These are phyloP conservation scores for Siderastrea radians DNA, from an alignment of 92 coral and sea anemone genomes.

Conservation along the genomic window DNA sequence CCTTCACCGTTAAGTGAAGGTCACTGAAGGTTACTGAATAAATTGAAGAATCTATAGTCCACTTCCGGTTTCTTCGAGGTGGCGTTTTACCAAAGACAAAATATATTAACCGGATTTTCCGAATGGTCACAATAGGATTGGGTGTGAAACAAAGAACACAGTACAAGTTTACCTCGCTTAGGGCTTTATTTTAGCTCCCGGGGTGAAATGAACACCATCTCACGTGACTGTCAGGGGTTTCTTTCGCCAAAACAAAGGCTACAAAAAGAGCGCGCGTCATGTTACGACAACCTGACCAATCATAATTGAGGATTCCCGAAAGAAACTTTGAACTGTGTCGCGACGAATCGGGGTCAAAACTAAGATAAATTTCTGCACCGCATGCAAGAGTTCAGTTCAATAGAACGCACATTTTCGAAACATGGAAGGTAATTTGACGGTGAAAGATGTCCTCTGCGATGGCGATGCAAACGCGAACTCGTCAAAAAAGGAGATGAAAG, in stretches of 20 bases:
- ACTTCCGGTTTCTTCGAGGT: not conserved
- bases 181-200: not conserved
- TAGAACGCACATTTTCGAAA: not conserved
- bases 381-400: not conserved
- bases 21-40: conserved; percentile 35
- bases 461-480: conserved; percentile 37
- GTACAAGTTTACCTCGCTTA: not conserved
- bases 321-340: not conserved
- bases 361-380: not conserved
- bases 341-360: not conserved
- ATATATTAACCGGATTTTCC: not conserved
- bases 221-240: not conserved
- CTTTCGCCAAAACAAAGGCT: not conserved
- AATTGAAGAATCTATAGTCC: conserved; percentile 2
- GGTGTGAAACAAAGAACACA: not conserved
- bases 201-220: not conserved
- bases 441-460: not conserved
- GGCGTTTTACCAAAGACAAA: not conserved
- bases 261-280: too few relatives aligned
- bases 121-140: not conserved
- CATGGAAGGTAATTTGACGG: conserved; percentile 3
- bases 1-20: conserved; percentile 20
- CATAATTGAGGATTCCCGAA: not conserved
- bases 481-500: not conserved
- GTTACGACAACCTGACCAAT: not conserved